Evolutionary conservation across 2,888 invertebrate genomes (phyloP).

Genomic region (Ischnus inquisitorius): DNA sequence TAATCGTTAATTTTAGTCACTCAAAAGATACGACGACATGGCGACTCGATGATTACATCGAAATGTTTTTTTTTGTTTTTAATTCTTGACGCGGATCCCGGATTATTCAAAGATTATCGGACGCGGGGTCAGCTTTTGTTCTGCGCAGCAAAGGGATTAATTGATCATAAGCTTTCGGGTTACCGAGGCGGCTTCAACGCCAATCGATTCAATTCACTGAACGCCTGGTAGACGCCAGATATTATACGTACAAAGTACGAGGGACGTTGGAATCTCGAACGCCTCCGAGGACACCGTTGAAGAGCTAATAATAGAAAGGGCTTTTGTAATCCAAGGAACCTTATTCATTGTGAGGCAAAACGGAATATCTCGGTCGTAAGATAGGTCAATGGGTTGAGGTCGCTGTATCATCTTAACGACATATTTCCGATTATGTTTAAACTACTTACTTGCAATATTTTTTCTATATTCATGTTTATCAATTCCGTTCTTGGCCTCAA

Average conservation of each 20-base stretch:
- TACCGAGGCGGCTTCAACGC: slow-evolving; percentile 2
- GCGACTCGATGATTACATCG: background rate
- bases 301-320: slow-evolving; percentile 4
- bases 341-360: background rate
- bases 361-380: background rate
- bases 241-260: slow-evolving; percentile 13
- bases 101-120: background rate
- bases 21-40: background rate
- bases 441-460: background rate
- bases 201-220: slow-evolving; percentile 10
- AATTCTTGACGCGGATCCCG: background rate
- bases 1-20: background rate
- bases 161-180: slow-evolving; percentile 7
- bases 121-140: slow-evolving; percentile 8
- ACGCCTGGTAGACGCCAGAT: slow-evolving; percentile 1
- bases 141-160: background rate
- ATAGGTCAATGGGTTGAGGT: slow-evolving; percentile 2
- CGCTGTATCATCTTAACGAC: background rate
- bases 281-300: background rate
- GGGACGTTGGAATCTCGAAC: slow-evolving; percentile 4
- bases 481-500: background rate
- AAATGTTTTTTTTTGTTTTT: background rate
- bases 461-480: background rate
- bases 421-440: background rate
- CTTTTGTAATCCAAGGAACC: background rate